Evolutionary conservation across 2,113 vertebrate species (phyloP).

Genomic region (Sinocyclocheilus anophthalmus): DNA sequence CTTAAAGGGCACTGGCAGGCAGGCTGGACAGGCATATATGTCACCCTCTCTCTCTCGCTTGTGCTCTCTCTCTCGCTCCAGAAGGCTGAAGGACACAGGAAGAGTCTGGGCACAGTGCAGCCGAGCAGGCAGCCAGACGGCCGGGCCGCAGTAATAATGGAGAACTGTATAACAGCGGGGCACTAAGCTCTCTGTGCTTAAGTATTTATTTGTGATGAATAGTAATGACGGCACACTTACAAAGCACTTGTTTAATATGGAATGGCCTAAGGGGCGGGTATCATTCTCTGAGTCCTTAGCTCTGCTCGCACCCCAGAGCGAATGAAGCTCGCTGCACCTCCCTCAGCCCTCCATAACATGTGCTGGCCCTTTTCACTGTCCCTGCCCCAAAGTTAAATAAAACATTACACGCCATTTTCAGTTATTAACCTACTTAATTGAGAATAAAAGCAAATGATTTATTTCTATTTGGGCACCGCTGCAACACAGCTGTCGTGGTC

Average conservation of each 20-base stretch:
- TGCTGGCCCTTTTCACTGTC: slow-evolving; percentile 68
- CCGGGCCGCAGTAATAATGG: slow-evolving; percentile 69
- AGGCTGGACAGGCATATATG: slow-evolving; percentile 43
- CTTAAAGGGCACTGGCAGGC: slow-evolving; percentile 44
- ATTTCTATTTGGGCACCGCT: slow-evolving; percentile 74
- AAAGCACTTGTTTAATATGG: slow-evolving; percentile 79
- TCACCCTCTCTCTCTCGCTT: slow-evolving; percentile 34
- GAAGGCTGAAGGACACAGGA: slow-evolving; percentile 69
- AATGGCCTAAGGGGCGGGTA: slow-evolving; percentile 64
- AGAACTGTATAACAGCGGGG: slow-evolving; percentile 71
- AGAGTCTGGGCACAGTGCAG: slow-evolving; percentile 52
- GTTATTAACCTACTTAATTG: slow-evolving; percentile 82
- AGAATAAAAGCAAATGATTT: slow-evolving; percentile 70
- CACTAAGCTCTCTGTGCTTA: slow-evolving; percentile 75
- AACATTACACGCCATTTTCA: slow-evolving; percentile 77
- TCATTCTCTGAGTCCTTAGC: slow-evolving; percentile 56
- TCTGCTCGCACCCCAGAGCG: slow-evolving; percentile 55
- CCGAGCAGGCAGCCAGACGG: slow-evolving; percentile 53
- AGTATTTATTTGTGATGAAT: slow-evolving; percentile 82
- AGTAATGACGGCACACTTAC: slow-evolving; percentile 76
- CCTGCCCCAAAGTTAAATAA: slow-evolving; percentile 71
- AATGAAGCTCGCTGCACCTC: slow-evolving; percentile 47
- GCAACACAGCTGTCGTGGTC: slow-evolving; percentile 76
- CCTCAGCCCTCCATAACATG: slow-evolving; percentile 65
- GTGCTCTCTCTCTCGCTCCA: slow-evolving; percentile 57